Evolutionary conservation across 2,888 invertebrate genomes (phyloP).

Genomic region (Chouioia cunea): DNA sequence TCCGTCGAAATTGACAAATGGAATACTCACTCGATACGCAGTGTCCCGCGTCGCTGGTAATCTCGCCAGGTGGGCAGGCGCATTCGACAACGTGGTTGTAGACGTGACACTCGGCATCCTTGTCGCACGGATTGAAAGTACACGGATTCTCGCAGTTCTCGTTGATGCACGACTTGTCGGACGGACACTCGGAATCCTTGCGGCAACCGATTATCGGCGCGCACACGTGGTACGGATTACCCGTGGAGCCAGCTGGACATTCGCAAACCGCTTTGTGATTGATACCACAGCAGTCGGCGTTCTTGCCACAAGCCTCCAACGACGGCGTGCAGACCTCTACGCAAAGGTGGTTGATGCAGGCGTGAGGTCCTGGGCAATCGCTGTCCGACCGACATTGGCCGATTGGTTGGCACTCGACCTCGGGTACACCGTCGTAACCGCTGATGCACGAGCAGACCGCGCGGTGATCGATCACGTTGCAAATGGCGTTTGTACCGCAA

Average conservation of each 20-base stretch:
- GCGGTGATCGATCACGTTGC: constrained; percentile 86
- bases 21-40: constrained; percentile 71
- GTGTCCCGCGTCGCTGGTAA: constrained; percentile 74
- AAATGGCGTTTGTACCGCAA: constrained; percentile 87
- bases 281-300: constrained; percentile 83
- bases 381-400: constrained; percentile 80
- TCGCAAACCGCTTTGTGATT: constrained; percentile 87
- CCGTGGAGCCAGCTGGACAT: constrained; percentile 84
- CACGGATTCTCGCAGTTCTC: constrained; percentile 85
- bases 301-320: constrained; percentile 80
- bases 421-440: constrained; percentile 88
- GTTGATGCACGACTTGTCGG: constrained; percentile 85
- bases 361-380: constrained; percentile 85
- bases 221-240: constrained; percentile 85
- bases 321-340: constrained; percentile 81
- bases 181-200: constrained; percentile 84
- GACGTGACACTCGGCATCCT: constrained; percentile 81
- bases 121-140: constrained; percentile 77
- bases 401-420: constrained; percentile 80
- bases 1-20: no score
- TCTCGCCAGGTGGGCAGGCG: constrained; percentile 82
- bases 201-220: constrained; percentile 82
- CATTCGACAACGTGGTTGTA: constrained; percentile 84
- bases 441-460: constrained; percentile 88
- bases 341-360: constrained; percentile 87